phyloP scores from a whole-genome alignment of 2,113 vertebrate genomes.

The Phalacrocorax pelagicus region DNA sequence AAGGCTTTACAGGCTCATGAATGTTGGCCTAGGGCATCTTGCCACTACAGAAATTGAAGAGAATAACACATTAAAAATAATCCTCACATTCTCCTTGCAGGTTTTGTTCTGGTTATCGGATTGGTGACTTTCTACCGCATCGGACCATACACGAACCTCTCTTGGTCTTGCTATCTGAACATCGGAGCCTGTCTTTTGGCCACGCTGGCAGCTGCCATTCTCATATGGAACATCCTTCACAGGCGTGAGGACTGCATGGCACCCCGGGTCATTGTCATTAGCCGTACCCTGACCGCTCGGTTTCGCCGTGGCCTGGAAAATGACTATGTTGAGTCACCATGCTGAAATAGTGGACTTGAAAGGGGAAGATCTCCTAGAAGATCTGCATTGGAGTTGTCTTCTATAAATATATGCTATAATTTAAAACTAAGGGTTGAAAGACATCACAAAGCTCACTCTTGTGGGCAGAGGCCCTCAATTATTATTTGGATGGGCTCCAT shows the following conservation, averaged over 20 bases:
- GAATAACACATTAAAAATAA: not conserved
- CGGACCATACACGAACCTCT: slow-evolving; percentile 90
- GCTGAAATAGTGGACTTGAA: slow-evolving; percentile 72
- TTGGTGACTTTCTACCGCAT: slow-evolving; percentile 96
- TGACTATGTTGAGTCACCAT: slow-evolving; percentile 96
- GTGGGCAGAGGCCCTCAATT: slow-evolving; percentile 3
- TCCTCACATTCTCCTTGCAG: slow-evolving; percentile 64
- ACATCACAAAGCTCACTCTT: not conserved
- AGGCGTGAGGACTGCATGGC: slow-evolving; percentile 92
- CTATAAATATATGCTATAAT: slow-evolving; percentile 17
- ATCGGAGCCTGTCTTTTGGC: slow-evolving; percentile 93
- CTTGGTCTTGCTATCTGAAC: slow-evolving; percentile 97
- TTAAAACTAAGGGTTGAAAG: slow-evolving; percentile 37
- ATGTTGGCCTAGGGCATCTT: not conserved
- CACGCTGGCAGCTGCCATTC: slow-evolving; percentile 90
- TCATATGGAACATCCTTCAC: slow-evolving; percentile 98
- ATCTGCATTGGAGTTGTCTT: not conserved
- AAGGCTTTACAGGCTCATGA: not conserved
- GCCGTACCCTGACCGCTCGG: slow-evolving; percentile 83
- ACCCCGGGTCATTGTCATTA: slow-evolving; percentile 90
- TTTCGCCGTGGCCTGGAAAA: slow-evolving; percentile 90
- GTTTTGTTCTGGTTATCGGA: slow-evolving; percentile 95
- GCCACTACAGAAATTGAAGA: not conserved
- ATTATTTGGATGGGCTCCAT: slow-evolving; percentile 47
- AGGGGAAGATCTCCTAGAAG: not conserved